Evolutionary conservation across 2,888 invertebrate species (phyloP).

Genomic region (Lutraria lutraria): DNA sequence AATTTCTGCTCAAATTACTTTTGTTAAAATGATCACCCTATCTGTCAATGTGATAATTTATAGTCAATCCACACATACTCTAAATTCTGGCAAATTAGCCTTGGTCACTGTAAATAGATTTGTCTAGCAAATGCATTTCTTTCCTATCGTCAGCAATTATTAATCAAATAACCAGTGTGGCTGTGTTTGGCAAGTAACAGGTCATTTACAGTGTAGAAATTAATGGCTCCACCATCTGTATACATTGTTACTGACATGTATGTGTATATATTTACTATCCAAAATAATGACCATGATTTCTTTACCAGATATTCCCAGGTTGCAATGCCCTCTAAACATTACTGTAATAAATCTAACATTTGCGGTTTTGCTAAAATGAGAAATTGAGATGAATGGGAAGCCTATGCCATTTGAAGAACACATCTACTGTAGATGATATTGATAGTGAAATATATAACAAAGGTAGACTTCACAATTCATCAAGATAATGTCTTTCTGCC

Average conservation of each 20-base stretch:
- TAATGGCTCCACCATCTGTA: slow-evolving; percentile 37
- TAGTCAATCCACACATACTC: neutral
- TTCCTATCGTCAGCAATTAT: neutral
- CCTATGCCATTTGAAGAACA: neutral
- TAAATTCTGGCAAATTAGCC: neutral
- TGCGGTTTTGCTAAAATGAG: neutral
- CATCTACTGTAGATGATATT: neutral
- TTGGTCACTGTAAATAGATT: slow-evolving; percentile 6
- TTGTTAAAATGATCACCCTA: neutral
- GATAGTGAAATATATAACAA: neutral
- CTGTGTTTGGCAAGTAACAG: slow-evolving; percentile 35
- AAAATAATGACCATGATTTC: slow-evolving; percentile 39
- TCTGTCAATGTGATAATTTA: slow-evolving; percentile 3
- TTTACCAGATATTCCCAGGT: slow-evolving; percentile 43
- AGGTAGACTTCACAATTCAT: too few relatives aligned
- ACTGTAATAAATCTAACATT: slow-evolving; percentile 20
- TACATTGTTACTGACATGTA: slow-evolving; percentile 21
- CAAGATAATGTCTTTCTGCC: too few relatives aligned
- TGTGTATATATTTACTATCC: slow-evolving; percentile 28
- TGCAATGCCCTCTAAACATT: slow-evolving; percentile 29
- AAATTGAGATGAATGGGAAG: neutral
- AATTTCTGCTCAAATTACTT: neutral
- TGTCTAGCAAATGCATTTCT: neutral
- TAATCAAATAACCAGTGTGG: neutral
- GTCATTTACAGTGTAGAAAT: slow-evolving; percentile 32